Evolutionary conservation across 2,113 vertebrate genomes (phyloP).

Genomic region (Kryptolebias marmoratus): DNA sequence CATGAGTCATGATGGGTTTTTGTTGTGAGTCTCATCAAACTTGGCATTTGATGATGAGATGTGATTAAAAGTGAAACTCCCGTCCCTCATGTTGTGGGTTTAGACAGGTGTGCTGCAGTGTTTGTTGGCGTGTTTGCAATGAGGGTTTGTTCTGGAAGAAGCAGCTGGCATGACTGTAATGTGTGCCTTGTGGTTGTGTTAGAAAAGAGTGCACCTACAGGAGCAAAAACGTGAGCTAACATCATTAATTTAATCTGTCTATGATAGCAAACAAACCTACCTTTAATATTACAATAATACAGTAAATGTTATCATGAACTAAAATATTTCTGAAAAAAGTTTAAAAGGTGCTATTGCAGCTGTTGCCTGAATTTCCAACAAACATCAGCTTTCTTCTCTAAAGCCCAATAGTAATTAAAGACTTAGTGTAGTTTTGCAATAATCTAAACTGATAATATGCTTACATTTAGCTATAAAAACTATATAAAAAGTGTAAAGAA

Average conservation of each 20-base stretch:
- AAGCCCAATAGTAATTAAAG: no score
- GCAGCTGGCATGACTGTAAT: background rate
- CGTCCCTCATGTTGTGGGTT: background rate
- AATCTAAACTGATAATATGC: no score
- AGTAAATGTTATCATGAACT: no score
- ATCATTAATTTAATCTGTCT: background rate
- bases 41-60: background rate
- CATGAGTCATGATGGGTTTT: background rate
- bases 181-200: background rate
- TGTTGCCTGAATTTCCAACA: no score
- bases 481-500: no score
- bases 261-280: no score
- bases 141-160: background rate
- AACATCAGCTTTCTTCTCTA: no score
- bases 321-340: no score
- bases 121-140: background rate
- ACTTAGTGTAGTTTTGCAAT: no score
- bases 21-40: background rate
- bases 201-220: background rate
- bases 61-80: background rate
- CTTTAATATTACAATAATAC: no score
- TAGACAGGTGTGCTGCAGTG: background rate
- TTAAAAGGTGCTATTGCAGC: no score
- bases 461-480: no score
- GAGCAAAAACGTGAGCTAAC: background rate